A percentile compares a stretch with the other conserved stretches of the same genome.
These are phyloP conservation scores for Actinopyga echinites DNA, from an alignment of 53 echinoderm and acorn worm genomes.

Conservation along the genomic window DNA sequence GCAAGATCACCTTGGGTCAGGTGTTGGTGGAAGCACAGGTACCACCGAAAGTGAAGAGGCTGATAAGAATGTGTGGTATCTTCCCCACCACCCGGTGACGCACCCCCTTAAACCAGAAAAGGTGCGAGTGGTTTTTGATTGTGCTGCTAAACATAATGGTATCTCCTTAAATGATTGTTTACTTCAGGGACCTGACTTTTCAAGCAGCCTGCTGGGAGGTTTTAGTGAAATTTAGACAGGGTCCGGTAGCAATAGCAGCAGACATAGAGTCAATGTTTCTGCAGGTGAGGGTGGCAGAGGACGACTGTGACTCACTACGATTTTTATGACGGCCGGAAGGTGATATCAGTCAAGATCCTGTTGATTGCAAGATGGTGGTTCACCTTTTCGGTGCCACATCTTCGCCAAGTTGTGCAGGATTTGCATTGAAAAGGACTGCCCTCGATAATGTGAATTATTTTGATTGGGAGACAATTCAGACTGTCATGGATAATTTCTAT, in stretches of 20 bases:
- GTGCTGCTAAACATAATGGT: conserved; percentile 4
- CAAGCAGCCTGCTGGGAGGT: conserved; percentile 39
- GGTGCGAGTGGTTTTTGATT: conserved; percentile 10
- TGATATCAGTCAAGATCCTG: background rate
- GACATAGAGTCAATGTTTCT: conserved; percentile 27
- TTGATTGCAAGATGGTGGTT: conserved; percentile 20
- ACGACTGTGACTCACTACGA: background rate
- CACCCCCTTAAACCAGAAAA: conserved; percentile 45
- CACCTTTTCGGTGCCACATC: conserved; percentile 56
- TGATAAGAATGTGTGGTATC: conserved; percentile 28
- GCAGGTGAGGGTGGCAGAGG: conserved; percentile 9
- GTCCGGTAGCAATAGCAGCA: background rate
- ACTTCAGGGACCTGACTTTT: conserved; percentile 18
- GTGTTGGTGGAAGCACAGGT: background rate
- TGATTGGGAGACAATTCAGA: background rate
- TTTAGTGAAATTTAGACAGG: conserved; percentile 32
- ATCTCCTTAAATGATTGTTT: background rate
- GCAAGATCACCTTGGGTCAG: background rate
- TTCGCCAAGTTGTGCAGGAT: conserved; percentile 43
- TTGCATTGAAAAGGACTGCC: conserved; percentile 30
- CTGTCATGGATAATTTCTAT: conserved; percentile 8
- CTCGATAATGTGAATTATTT: conserved; percentile 13
- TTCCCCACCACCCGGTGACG: conserved; percentile 38
- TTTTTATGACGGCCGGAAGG: conserved; percentile 3
- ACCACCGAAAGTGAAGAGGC: background rate